These are phyloP conservation scores for Brienomyrus longianalis DNA, from an alignment of 2,113 vertebrate genomes.

Conservation along the genomic window DNA sequence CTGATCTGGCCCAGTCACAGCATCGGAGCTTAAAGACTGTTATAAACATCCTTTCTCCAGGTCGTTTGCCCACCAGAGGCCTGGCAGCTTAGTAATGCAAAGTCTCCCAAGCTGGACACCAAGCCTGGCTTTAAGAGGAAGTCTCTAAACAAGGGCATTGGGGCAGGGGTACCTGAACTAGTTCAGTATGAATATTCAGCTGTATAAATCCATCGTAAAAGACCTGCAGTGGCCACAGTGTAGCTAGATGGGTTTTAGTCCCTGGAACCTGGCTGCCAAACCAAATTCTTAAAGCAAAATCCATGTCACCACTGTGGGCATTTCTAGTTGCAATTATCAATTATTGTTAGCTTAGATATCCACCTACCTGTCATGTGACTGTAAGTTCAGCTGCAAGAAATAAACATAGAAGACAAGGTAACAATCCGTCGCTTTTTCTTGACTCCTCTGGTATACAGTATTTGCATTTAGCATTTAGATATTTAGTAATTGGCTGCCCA, in stretches of 20 bases:
- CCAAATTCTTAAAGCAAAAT: not conserved
- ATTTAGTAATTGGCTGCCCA: not conserved
- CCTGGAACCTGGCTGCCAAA: not conserved
- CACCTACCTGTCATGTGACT: not conserved
- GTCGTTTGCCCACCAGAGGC: not conserved
- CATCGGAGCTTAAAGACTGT: not conserved
- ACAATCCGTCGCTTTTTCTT: not conserved
- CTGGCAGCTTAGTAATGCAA: not conserved
- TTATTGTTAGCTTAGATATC: not conserved
- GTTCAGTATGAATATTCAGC: not conserved
- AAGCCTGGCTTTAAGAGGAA: not conserved
- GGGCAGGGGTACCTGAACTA: not conserved
- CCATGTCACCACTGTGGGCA: not conserved
- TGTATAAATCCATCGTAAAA: not conserved
- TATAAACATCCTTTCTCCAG: not conserved
- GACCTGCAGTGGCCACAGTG: not conserved
- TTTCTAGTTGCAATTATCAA: not conserved
- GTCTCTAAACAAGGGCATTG: not conserved
- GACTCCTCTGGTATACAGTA: not conserved
- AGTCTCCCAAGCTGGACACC: not conserved
- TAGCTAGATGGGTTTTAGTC: not conserved
- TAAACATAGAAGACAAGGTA: not conserved
- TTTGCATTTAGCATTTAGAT: not conserved
- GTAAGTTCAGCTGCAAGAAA: not conserved
- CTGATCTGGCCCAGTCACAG: not conserved